phyloP scores from a whole-genome alignment of 2,113 vertebrate species.

The Syrmaticus mikado region DNA sequence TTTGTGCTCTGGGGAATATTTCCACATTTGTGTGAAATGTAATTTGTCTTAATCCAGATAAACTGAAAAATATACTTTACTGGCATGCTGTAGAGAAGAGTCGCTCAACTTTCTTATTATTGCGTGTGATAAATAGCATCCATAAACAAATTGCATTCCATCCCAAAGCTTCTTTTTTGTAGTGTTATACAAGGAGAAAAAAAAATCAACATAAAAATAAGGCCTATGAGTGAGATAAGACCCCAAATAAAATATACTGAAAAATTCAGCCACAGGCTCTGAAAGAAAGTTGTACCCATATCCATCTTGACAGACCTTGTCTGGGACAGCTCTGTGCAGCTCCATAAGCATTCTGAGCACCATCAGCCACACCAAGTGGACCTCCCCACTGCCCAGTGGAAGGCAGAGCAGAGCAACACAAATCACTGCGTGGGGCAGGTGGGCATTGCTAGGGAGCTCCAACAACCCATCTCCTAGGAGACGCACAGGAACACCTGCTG shows the following conservation, averaged over 20 bases:
- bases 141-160: not conserved
- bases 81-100: not conserved
- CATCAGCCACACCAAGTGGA: slow-evolving; percentile 18
- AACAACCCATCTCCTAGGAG: not conserved
- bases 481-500: not conserved
- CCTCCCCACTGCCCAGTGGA: not conserved
- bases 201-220: not conserved
- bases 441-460: not conserved
- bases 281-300: not conserved
- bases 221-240: not conserved
- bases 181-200: not conserved
- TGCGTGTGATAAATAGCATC: not conserved
- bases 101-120: not conserved
- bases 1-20: not conserved
- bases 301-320: not conserved
- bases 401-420: not conserved
- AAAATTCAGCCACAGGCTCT: not conserved
- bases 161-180: not conserved
- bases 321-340: not conserved
- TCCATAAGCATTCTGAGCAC: slow-evolving; percentile 42
- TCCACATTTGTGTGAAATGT: not conserved
- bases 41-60: not conserved
- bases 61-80: not conserved
- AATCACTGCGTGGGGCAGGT: not conserved
- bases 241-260: not conserved